Base-by-base conservation (phyloP, 2,797 vertebrate genomes). In the Cyprinella venusta region DNA sequence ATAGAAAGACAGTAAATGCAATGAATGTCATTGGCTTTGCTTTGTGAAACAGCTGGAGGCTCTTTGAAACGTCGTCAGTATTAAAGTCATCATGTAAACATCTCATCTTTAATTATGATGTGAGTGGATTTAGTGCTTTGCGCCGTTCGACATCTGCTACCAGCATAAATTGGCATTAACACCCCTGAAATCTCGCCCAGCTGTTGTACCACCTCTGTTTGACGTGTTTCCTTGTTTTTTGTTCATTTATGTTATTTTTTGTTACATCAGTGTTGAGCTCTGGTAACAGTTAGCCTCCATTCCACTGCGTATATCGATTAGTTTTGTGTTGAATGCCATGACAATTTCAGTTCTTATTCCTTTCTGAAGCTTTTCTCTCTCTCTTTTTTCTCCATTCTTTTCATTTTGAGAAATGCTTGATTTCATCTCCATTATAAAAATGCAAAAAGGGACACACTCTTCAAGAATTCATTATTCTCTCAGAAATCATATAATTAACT, bases 401-500 rank as follows among this genome's bases (percentile, higher is more conserved):
- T 84, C 76, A 86, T 76, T 77, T 77, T 79, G 63, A 80, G 48
- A 85, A 81, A 81, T 56, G 50, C 79, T 78, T 76, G 64, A 81
- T 76, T 82, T 75, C 69, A 30, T 84, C 75, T 85, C 69, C 77
- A 81, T 86, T 85, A 84, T 85, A 81, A 72, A 88, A 84, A 82
- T 80, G 64, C 56, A 78, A 52, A 80, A 33, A 30, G 79, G 79
- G 82, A 84, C 75, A 82, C 75, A 76, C 70, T 85, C 81, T 81
- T 38, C 40, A 82, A 48, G 79, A 75, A 45, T 82, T 84, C 79
- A 84, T 84, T 83, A 65, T 26, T 33, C 67, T 80, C 61, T 69
- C 33, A 74, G 77, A 88, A 84, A 83, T 84, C 59, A 67, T 50
- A 81, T 82, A 76, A 81, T 84, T 64, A 65, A 83, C 77, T 42